Percentiles rank a stretch among this genome's conserved stretches.
Evolutionary conservation across 2,888 invertebrate genomes (phyloP).

Genomic region (Dasysyrphus albostriatus): DNA sequence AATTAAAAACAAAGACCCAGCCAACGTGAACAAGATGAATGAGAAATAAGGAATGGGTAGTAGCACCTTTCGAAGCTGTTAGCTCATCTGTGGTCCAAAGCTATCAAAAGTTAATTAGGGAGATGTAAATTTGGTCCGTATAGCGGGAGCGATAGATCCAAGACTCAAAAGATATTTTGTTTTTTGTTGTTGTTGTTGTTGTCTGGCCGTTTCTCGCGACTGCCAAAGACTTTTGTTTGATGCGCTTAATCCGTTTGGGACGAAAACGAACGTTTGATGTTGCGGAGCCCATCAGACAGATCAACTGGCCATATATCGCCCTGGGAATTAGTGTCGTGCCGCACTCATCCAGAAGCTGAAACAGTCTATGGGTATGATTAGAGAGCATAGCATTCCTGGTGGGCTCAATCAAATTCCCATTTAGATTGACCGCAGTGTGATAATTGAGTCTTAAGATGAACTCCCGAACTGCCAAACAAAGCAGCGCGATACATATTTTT

Average conservation of each 20-base stretch:
- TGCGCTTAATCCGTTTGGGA: constrained; percentile 50
- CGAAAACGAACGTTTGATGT: neutral
- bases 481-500: constrained; percentile 15
- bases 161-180: neutral
- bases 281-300: constrained; percentile 47
- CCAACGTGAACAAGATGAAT: constrained; percentile 73
- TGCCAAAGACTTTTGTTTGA: constrained; percentile 51
- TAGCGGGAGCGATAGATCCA: neutral
- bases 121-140: constrained; percentile 61
- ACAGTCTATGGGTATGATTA: constrained; percentile 61
- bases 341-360: constrained; percentile 74
- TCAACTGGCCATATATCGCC: constrained; percentile 70
- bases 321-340: constrained; percentile 75
- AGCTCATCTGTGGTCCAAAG: constrained; percentile 70
- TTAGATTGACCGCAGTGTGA: constrained; percentile 74
- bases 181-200: too few relatives aligned
- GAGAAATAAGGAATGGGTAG: constrained; percentile 69
- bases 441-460: constrained; percentile 73
- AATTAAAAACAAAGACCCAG: constrained; percentile 72
- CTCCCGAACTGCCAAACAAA: constrained; percentile 52
- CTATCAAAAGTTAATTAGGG: constrained; percentile 75
- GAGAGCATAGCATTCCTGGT: constrained; percentile 65
- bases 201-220: constrained; percentile 21
- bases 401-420: constrained; percentile 76
- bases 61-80: constrained; percentile 68